Evolutionary conservation across 2,113 vertebrate genomes (phyloP), one percentile per base, ranked within the genome.

Genomic region (Aspiorhynchus laticeps): DNA sequence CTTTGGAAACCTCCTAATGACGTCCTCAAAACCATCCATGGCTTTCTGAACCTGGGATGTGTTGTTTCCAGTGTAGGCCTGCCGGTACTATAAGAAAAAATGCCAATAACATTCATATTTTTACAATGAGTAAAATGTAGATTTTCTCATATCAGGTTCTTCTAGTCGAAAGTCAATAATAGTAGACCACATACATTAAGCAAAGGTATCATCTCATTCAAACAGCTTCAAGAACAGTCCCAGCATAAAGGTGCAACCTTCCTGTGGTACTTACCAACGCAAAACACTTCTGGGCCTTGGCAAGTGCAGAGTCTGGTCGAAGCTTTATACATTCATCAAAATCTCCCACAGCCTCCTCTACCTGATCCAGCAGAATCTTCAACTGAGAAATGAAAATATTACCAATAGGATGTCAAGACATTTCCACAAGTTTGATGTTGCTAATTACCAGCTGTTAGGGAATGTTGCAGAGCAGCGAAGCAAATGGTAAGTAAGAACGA

Each of bases 201-300:
- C n/a, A 28, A 31, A 59, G 3, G 17, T 4, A 71, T 36, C 6
- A 71, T 5, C 9, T 24, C 26, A 78, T 53, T 48, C n/a, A 5
- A 53, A 78, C 3, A 15, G 2, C 46, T 41, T 11, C 19, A 73
- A 5, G 21, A 73, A 75, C 11, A 85, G 59, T 85, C 8, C 26
- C 17, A 79, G 24, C 7, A 2, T 6, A 41, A 0, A 67, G 43
- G 24, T 21, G 36, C 51, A 8, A 24, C 80, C 7, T 53, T 38
- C 19, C 38, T 0, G 2, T 11, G n/a, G 38, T 24, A 91, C 98
- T 92, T 93, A 99, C 98, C 88, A 99, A 92, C 33, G 98, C 98
- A 2, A 99, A 99, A 91, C 98, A 99, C 85, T 99, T 99, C 93
- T 99, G 98, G 75, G 98, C 98, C 93, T 99, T 98, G 0, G 98